Evolutionary conservation across 2,888 invertebrate genomes (phyloP), one percentile per base, ranked within the genome.

Genomic region (Cheilosia urbana): DNA sequence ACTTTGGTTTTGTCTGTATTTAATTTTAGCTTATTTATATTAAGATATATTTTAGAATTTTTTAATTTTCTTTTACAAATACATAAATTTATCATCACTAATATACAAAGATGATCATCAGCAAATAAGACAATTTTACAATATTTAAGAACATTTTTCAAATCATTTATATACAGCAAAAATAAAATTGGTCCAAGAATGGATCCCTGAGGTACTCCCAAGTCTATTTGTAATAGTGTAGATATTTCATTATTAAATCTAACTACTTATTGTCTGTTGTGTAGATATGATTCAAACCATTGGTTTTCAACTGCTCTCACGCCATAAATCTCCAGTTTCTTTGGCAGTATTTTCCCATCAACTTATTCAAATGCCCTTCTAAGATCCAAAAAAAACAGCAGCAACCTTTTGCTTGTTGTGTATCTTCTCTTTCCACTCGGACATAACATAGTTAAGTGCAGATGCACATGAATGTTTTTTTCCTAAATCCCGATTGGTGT

Each of bases 141-240:
- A n/a, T n/a, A n/a, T n/a, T n/a, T n/a, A n/a, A n/a, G n/a, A n/a
- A n/a, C n/a, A n/a, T n/a, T n/a, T n/a, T n/a, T n/a, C n/a, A n/a
- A n/a, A n/a, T n/a, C n/a, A n/a, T n/a, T n/a, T n/a, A n/a, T n/a
- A n/a, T n/a, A n/a, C n/a, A n/a, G 21, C 21, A 1, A 24, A 24
- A 24, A 24, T 24, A 24, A 24, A 24, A 24, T 24, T 24, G 24
- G 24, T 7, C 27, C 66, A 21, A 42, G 37, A 5, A 66, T 42
- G 17, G 40, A 40, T 42, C 49, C 24, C 19, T 66, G 49, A 13
- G 49, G 63, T n/a, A 47, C 63, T 63, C 63, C 63, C 27, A 49
- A 15, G 15, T 63, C 34, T 9, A n/a, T 30, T 55, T 55, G n/a
- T 9, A 55, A 11, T 7, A 30, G 30, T 30, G 21, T 49, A 49